Conservation (phyloP, 2,888 invertebrate genomes). For the Scaptomyza flava region DNA sequence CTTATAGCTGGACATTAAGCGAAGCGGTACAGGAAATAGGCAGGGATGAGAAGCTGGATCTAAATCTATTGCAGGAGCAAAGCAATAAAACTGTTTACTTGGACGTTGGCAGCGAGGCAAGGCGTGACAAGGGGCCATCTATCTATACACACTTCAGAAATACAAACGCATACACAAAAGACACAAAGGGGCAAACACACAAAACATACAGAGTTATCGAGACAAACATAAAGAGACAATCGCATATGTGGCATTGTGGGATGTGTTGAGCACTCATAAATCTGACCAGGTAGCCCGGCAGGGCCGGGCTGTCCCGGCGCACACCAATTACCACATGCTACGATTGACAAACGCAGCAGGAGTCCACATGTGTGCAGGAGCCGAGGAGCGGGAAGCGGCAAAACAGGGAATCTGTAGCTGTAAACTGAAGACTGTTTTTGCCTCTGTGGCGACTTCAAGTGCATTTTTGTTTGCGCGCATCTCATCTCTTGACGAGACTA, state of each 20-base stretch:
- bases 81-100: conserved; percentile 39
- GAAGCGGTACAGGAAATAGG: conserved; percentile 12
- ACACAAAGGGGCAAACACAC: conserved; percentile 13
- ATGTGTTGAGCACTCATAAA: conserved; percentile 56
- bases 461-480: conserved; percentile 41
- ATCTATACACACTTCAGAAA: conserved; percentile 5
- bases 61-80: not conserved
- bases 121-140: conserved; percentile 53
- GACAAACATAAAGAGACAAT: conserved; percentile 14
- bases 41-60: not conserved
- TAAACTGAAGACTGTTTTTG: not conserved
- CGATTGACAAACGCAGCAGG: conserved; percentile 72
- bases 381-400: not conserved
- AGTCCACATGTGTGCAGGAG: conserved; percentile 48
- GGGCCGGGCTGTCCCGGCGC: conserved; percentile 10
- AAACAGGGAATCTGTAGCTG: not conserved
- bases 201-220: not conserved
- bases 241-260: conserved; percentile 39
- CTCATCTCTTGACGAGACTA: conserved; percentile 2
- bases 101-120: conserved; percentile 16
- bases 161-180: conserved; percentile 18
- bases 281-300: conserved; percentile 44
- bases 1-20: conserved; percentile 3
- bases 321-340: conserved; percentile 74
- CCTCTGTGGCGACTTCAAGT: conserved; percentile 71